Evolutionary conservation across 2,797 vertebrate genomes (phyloP).

Genomic region (Coendou prehensilis): DNA sequence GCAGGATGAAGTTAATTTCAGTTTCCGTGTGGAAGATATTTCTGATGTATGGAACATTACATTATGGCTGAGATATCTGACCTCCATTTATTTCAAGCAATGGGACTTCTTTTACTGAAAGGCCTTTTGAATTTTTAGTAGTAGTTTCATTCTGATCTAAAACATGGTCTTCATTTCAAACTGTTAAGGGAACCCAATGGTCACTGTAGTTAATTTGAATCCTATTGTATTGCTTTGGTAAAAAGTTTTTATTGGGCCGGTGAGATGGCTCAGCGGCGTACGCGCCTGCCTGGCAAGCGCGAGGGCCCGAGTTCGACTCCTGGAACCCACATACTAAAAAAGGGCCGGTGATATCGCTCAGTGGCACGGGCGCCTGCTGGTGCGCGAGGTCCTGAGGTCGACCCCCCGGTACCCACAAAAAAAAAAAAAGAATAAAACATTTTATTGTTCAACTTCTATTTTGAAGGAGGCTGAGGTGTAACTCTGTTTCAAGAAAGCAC

Average conservation of each 20-base stretch:
- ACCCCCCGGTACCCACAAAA: no score
- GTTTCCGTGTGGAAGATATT: constrained; percentile 89
- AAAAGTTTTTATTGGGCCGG: neutral
- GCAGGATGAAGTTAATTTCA: constrained; percentile 87
- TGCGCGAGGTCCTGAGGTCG: no score
- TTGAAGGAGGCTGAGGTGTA: constrained; percentile 86
- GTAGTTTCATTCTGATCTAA: constrained; percentile 56
- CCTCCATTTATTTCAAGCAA: constrained; percentile 48
- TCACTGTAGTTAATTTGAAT: constrained; percentile 33
- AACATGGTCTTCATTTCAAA: constrained; percentile 54
- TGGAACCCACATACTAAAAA: no score
- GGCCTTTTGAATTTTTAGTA: constrained; percentile 47
- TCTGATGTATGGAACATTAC: constrained; percentile 85
- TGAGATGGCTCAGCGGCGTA: no score
- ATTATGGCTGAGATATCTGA: neutral
- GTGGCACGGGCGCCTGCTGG: no score
- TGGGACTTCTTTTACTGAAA: constrained; percentile 5
- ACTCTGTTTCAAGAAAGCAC: constrained; percentile 91
- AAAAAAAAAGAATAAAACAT: no score
- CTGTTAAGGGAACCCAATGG: constrained; percentile 6
- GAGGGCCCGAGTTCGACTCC: no score
- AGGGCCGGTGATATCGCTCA: no score
- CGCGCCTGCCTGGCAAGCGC: no score
- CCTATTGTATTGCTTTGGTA: neutral
- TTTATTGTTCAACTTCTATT: constrained; percentile 63